These are phyloP conservation scores for Hippoglossus stenolepis DNA, from an alignment of 2,113 vertebrate species.

Conservation along the genomic window DNA sequence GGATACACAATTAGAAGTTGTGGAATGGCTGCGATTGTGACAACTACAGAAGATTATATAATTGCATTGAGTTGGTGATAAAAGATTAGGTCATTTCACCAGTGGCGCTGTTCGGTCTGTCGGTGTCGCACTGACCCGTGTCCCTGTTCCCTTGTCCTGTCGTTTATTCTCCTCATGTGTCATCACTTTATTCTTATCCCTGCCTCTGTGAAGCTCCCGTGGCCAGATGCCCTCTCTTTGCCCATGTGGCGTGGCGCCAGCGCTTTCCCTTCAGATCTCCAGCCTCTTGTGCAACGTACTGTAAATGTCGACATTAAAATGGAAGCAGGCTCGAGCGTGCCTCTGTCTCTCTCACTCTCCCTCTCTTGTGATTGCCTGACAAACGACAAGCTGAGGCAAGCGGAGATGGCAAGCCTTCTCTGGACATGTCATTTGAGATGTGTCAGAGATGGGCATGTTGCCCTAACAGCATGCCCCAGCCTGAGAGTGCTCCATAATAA, in stretches of 20 bases:
- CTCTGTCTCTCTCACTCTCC: slow-evolving; percentile 8
- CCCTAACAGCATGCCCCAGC: slow-evolving; percentile 54
- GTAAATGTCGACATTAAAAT: slow-evolving; percentile 65
- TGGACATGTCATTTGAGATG: slow-evolving; percentile 69
- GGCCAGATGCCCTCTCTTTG: slow-evolving; percentile 52
- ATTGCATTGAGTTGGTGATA: not conserved
- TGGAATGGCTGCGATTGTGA: not conserved
- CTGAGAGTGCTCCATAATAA: slow-evolving; percentile 33
- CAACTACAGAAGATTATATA: not conserved
- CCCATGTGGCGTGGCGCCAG: slow-evolving; percentile 32
- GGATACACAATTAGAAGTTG: slow-evolving; percentile 10
- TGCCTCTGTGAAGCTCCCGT: slow-evolving; percentile 43
- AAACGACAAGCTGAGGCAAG: slow-evolving; percentile 64
- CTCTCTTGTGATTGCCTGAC: slow-evolving; percentile 40
- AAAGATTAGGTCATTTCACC: slow-evolving; percentile 11
- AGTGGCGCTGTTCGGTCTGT: not conserved
- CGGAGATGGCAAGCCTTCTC: slow-evolving; percentile 38
- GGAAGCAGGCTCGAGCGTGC: slow-evolving; percentile 38
- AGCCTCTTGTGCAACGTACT: slow-evolving; percentile 49
- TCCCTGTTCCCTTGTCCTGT: not conserved
- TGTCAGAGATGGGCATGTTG: slow-evolving; percentile 59
- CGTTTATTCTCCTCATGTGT: slow-evolving; percentile 8
- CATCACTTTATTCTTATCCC: slow-evolving; percentile 20
- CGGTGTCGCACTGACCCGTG: not conserved
- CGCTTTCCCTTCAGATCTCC: slow-evolving; percentile 36